These are phyloP conservation scores for Epirrhoe alternata DNA, from an alignment of 2,888 invertebrate genomes.

Conservation along the genomic window DNA sequence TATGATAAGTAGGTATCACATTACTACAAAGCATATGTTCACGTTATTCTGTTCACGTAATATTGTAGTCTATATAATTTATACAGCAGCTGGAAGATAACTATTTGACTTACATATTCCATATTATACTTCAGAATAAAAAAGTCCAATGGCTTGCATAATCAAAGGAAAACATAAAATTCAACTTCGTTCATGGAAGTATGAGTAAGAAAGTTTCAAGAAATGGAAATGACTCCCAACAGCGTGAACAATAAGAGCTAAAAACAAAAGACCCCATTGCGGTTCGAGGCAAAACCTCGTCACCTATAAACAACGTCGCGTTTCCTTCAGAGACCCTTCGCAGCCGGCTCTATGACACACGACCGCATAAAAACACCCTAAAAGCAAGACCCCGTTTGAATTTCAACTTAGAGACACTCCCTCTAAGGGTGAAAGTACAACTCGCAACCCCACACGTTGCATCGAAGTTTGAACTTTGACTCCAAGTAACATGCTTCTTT, in stretches of 20 bases:
- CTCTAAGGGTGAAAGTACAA: constrained; percentile 48
- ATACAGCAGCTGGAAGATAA: neutral
- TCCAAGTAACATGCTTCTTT: constrained; percentile 61
- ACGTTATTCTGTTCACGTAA: neutral
- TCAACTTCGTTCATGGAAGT: constrained; percentile 7
- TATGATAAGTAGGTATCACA: neutral
- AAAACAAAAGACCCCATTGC: constrained; percentile 51
- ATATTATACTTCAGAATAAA: neutral
- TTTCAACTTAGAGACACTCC: constrained; percentile 49
- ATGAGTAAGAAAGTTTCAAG: constrained; percentile 32
- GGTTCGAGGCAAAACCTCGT: constrained; percentile 60
- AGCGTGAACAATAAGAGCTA: constrained; percentile 45
- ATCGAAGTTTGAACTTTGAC: constrained; percentile 73
- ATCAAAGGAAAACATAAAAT: constrained; percentile 5
- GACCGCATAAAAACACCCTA: constrained; percentile 63
- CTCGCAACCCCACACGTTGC: constrained; percentile 48
- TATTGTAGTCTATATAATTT: constrained; percentile 1
- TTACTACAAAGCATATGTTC: neutral
- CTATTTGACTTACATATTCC: neutral
- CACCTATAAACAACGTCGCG: constrained; percentile 67
- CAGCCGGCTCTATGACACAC: constrained; percentile 62
- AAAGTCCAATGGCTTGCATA: neutral
- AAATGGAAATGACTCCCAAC: constrained; percentile 33
- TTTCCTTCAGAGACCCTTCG: constrained; percentile 54
- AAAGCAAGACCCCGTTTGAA: constrained; percentile 51